Evolutionary conservation across 2,113 vertebrate species (phyloP), one percentile per base, ranked within the genome.

Genomic region (Agelaius tricolor): DNA sequence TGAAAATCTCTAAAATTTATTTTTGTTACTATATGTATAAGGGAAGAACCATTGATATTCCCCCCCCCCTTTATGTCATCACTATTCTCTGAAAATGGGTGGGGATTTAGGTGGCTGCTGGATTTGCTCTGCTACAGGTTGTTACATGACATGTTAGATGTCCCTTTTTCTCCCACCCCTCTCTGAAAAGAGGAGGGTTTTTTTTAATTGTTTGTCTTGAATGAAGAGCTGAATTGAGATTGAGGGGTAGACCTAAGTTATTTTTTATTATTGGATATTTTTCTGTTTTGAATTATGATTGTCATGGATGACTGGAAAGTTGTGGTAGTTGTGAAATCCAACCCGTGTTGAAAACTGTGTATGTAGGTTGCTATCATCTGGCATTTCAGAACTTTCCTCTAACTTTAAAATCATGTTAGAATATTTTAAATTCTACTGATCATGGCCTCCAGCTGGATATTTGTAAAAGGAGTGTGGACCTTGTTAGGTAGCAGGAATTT

Each of bases 11-110:
- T 62, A 19, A 54, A 73, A 58, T 49, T 1, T 52, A 3, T 31
- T 71, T 37, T 43, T 68, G 18, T 72, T 52, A 4, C 2, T 28
- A 0, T 31, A 2, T 43, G 2, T 62, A 0, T 43, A 28, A 49
- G 31, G 61, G 54, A 54, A 46, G 16, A 75, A 9, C 6, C 18
- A 6, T 8, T 37, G 31, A 30, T 68, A 46, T 49, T 22, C 5
- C 3, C 2, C 3, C 4, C 11, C 19, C 1, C 3, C 24, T 8
- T 47, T 37, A 6, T 18, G 28, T 24, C 8, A 30, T 75, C 28
- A 6, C 8, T 52, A 3, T 62, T 65, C 35, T 73, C 68, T 76
- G 46, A 84, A 83, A 33, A 9, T 73, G 20, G 23, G 10, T 75
- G 28, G 46, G 7, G 61, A 13, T 55, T 58, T 82, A 37, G 31